Evolutionary conservation across 2,888 invertebrate species (phyloP).

Genomic region (Hesperia comma): DNA sequence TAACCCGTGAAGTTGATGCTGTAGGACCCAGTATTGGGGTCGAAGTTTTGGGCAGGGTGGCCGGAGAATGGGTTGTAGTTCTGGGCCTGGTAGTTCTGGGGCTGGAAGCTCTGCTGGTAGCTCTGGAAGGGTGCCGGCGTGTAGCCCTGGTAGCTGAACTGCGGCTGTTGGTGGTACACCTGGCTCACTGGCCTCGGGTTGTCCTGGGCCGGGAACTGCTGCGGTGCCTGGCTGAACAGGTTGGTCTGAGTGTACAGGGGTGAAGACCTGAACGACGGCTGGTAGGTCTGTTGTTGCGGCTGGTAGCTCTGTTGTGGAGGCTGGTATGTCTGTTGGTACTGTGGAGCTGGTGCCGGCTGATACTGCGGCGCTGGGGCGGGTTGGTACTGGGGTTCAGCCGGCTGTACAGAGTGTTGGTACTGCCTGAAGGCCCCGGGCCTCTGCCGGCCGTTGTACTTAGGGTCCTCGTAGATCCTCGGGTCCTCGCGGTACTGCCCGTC

Average conservation of each 20-base stretch:
- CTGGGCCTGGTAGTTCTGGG: slow-evolving; percentile 55
- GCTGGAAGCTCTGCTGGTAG: slow-evolving; percentile 57
- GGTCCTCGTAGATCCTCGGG: slow-evolving; percentile 90
- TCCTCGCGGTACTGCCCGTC: slow-evolving; percentile 95
- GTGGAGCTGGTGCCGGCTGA: slow-evolving; percentile 50
- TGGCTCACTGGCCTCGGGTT: slow-evolving; percentile 65
- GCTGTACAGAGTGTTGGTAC: slow-evolving; percentile 54
- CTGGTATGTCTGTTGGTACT: slow-evolving; percentile 39
- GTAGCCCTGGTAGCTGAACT: slow-evolving; percentile 71
- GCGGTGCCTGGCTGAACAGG: slow-evolving; percentile 64
- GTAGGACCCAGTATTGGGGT: slow-evolving; percentile 90
- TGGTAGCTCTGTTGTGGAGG: slow-evolving; percentile 47
- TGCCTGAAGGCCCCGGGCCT: slow-evolving; percentile 59
- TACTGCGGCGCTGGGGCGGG: slow-evolving; percentile 40
- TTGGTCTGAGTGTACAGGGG: slow-evolving; percentile 52
- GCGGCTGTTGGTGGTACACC: slow-evolving; percentile 72
- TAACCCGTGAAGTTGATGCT: slow-evolving; percentile 88
- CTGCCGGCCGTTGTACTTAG: slow-evolving; percentile 81
- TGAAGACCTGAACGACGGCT: slow-evolving; percentile 46
- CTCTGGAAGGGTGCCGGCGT: slow-evolving; percentile 64
- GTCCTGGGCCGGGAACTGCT: slow-evolving; percentile 63
- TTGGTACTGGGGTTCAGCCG: slow-evolving; percentile 48
- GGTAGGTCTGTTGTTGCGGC: slow-evolving; percentile 48
- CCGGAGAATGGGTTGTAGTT: slow-evolving; percentile 81
- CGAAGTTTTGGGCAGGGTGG: slow-evolving; percentile 89